A percentile compares a stretch with the other conserved stretches of the same genome.
Conservation (phyloP, 2,113 vertebrate species). For the Dromas ardeola region DNA sequence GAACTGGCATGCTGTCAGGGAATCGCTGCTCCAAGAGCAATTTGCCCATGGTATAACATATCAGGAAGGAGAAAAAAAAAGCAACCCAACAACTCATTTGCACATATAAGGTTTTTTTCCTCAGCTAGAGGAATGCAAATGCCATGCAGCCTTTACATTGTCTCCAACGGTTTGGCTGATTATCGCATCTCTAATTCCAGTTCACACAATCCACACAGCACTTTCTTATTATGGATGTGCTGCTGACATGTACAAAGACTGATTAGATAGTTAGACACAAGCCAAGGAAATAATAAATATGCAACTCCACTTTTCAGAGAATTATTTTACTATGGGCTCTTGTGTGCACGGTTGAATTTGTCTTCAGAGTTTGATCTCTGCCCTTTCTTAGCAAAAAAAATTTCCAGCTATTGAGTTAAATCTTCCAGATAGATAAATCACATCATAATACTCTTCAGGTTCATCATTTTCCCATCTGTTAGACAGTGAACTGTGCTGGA, state of each 20-base stretch:
- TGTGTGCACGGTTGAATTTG: neutral
- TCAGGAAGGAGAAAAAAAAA: neutral
- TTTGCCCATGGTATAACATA: neutral
- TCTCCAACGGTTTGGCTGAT: conserved; percentile 50
- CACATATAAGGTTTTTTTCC: neutral
- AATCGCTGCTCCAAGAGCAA: neutral
- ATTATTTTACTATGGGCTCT: neutral
- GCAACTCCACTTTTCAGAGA: neutral
- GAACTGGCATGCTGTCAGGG: neutral
- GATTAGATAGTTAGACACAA: conserved; percentile 67
- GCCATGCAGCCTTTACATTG: neutral
- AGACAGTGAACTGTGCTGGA: neutral
- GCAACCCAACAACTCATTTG: neutral
- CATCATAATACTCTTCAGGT: neutral
- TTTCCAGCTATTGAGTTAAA: neutral
- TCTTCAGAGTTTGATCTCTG: neutral
- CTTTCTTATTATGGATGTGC: conserved; percentile 73
- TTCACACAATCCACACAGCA: conserved; percentile 40
- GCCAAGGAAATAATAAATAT: conserved; percentile 26
- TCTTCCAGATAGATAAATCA: neutral
- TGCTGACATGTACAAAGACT: conserved; percentile 47
- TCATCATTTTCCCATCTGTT: neutral
- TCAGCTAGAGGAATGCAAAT: neutral
- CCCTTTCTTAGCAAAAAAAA: neutral
- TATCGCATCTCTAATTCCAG: conserved; percentile 65